Conservation (phyloP, 2,113 vertebrate species). For the Marmota flaviventris region DNA sequence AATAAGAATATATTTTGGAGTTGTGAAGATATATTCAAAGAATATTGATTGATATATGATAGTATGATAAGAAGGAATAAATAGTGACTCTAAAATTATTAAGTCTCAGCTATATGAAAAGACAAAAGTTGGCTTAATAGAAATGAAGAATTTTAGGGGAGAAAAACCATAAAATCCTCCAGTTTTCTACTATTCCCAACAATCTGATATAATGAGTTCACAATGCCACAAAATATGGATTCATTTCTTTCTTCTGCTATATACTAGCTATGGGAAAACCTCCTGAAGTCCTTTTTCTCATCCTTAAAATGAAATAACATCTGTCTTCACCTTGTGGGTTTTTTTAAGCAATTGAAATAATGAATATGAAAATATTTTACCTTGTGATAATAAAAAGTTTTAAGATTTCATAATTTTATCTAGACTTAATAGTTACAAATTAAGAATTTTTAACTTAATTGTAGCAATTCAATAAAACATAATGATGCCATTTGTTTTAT, state of each 20-base stretch:
- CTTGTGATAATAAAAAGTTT: background rate
- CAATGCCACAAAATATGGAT: background rate
- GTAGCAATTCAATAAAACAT: conserved; percentile 38
- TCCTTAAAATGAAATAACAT: background rate
- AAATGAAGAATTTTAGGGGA: background rate
- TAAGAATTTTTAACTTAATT: conserved; percentile 23
- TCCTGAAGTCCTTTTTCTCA: background rate
- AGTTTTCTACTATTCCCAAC: background rate
- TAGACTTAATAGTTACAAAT: background rate
- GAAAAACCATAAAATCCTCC: background rate
- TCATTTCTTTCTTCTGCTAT: background rate
- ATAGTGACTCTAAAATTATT: background rate
- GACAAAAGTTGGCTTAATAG: background rate
- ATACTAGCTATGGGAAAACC: background rate
- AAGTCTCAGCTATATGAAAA: background rate
- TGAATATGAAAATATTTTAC: background rate
- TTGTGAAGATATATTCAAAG: background rate
- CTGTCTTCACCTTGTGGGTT: background rate
- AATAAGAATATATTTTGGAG: background rate
- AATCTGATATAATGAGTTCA: background rate
- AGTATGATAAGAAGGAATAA: background rate
- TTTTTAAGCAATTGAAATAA: background rate
- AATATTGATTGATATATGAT: background rate
- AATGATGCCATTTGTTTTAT: conserved; percentile 48
- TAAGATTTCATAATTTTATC: conserved; percentile 26